Base-by-base conservation (phyloP, 1,140 invertebrate genomes). In the Helicoverpa armigera region DNA sequence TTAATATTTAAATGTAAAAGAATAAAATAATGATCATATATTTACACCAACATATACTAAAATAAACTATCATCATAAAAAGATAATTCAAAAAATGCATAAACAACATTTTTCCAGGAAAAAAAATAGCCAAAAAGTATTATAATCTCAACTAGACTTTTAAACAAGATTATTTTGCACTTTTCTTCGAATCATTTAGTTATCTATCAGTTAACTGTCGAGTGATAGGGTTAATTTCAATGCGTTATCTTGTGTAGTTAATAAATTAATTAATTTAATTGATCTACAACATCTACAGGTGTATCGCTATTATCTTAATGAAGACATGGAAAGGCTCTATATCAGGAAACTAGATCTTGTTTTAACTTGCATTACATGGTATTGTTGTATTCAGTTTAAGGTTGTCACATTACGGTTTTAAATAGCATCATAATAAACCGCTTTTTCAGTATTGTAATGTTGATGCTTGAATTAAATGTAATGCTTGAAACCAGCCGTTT, bases 271-370 rank as follows among this genome's bases (percentile, higher is more conserved):
- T 61, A 61, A 61, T 60, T 29, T 60, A 61, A 61, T 23, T 50
- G 43, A 63, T 77, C 23, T 65, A 77, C 61, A 77, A 12, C 23
- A 77, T 77, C 50, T 65, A 53, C 23, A 23, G 18, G 13, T 77
- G 74, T 77, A 65, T 60, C 60, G 23, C 0, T n/a, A 11, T 5
- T 76, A 76, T 77, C 61, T 63, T 23, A 63, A 65, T 63, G 43
- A 76, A 29, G 74, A 77, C 74, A 77, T 53, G 74, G 43, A 77
- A 77, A 77, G 11, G 74, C 74, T 77, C 31, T 77, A 65, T 65
- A 77, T 65, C 74, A 12, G 10, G 11, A 4, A 53, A 29, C 12
- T 75, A 12, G 48, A 70, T 70, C 67, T 53, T 70, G 67, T 70
- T 70, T 13, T 53, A 18, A 70, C 65, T 5, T 29, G 67, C 18